Percentiles rank a stretch among this genome's conserved stretches.
phyloP scores from a whole-genome alignment of 2,113 vertebrate species.

The Xenotilapia caudafasciata region DNA sequence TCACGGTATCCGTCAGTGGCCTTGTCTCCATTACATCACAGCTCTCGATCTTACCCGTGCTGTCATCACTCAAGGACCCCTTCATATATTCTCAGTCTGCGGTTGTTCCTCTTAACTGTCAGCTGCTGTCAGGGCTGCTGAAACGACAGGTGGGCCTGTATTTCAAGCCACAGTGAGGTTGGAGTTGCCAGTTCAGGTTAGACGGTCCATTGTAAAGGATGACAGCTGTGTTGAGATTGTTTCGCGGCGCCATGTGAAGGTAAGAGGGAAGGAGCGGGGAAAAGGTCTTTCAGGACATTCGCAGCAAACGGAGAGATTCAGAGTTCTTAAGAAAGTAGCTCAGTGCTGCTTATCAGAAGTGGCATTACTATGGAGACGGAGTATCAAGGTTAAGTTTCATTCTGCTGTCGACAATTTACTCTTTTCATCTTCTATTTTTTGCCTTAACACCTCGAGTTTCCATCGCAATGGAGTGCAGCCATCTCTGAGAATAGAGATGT shows the following conservation, averaged over 20 bases:
- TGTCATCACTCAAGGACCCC: constrained; percentile 62
- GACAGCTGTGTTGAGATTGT: constrained; percentile 39
- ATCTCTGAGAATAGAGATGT: constrained; percentile 20
- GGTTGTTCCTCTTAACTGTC: constrained; percentile 65
- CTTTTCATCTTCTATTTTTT: constrained; percentile 25
- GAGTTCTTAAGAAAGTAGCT: background rate
- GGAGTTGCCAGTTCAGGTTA: constrained; percentile 35
- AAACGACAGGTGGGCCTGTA: constrained; percentile 42
- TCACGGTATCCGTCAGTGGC: constrained; percentile 33
- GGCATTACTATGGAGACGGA: background rate
- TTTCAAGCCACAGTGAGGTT: constrained; percentile 35
- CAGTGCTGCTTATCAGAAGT: background rate
- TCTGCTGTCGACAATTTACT: background rate
- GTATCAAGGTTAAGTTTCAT: constrained; percentile 7
- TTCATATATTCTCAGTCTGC: constrained; percentile 44
- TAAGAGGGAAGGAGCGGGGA: background rate
- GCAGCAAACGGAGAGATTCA: background rate
- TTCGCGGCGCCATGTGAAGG: constrained; percentile 10
- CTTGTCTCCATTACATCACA: constrained; percentile 56
- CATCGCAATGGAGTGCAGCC: background rate
- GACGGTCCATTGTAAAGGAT: constrained; percentile 34
- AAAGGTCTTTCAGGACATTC: background rate
- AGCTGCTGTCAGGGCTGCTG: constrained; percentile 48
- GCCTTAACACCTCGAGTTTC: background rate
- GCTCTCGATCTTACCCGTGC: constrained; percentile 31